Evolutionary conservation across 2,888 invertebrate genomes (phyloP).

Genomic region (Sinopyrophorus schimmeli): DNA sequence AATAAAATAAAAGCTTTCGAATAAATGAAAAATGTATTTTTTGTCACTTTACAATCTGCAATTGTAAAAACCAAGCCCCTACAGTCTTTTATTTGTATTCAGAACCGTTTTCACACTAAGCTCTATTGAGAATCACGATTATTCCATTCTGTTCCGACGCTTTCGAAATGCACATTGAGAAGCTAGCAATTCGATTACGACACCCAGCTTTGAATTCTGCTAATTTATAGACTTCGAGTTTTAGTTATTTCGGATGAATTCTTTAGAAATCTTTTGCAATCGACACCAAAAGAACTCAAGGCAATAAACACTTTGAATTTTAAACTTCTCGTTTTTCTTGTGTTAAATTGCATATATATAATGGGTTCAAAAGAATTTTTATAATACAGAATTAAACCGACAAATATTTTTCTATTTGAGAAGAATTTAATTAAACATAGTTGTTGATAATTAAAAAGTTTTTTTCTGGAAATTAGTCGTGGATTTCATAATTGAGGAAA

Average conservation of each 20-base stretch:
- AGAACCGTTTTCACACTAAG: background rate
- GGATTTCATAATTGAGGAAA: no score
- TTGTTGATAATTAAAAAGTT: no score
- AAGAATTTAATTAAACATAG: no score
- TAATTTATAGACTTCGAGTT: background rate
- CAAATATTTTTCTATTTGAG: no score
- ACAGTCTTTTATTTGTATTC: background rate
- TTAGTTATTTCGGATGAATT: background rate
- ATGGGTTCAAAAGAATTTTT: no score
- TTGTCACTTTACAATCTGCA: conserved; percentile 1
- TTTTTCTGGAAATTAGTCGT: no score
- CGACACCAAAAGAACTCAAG: no score
- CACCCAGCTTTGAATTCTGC: conserved; percentile 2
- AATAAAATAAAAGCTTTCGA: conserved; percentile 10
- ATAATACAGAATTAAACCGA: no score
- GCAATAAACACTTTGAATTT: no score
- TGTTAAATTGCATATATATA: no score
- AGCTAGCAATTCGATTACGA: conserved; percentile 5
- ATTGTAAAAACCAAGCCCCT: background rate
- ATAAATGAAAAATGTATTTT: conserved; percentile 8
- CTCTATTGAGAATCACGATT: conserved; percentile 5
- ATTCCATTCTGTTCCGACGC: conserved; percentile 1
- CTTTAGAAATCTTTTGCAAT: background rate
- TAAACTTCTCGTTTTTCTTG: no score
- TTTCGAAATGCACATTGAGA: conserved; percentile 6